Evolutionary conservation across 2,797 vertebrate species (phyloP).

Genomic region (Propithecus perrieri): DNA sequence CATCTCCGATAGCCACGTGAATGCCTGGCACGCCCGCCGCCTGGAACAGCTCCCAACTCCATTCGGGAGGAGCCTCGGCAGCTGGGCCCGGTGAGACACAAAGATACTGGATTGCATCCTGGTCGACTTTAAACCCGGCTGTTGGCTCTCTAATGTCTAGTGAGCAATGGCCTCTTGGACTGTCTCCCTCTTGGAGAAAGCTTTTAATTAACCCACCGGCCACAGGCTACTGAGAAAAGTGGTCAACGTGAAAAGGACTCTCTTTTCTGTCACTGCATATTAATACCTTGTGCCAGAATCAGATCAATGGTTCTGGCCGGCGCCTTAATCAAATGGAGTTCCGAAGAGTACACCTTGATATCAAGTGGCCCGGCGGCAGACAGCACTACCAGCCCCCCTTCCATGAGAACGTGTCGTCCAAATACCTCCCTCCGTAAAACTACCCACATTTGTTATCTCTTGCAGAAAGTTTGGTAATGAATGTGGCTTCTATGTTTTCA

Average conservation of each 20-base stretch:
- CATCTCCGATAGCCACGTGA: fast-evolving
- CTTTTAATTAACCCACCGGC: constrained; percentile 21
- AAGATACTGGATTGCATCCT: fast-evolving
- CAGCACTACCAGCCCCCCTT: fast-evolving
- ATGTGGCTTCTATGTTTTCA: constrained; percentile 79
- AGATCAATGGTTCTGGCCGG: not conserved
- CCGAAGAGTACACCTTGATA: not conserved
- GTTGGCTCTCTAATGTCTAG: not conserved
- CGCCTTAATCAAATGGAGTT: not conserved
- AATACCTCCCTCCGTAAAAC: constrained; percentile 55
- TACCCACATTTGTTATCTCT: constrained; percentile 47
- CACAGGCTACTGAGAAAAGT: not conserved
- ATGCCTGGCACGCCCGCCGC: fast-evolving
- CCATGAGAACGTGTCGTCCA: constrained; percentile 21
- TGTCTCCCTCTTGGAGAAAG: not conserved
- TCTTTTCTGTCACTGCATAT: not conserved
- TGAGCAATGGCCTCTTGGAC: not conserved
- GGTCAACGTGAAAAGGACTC: not conserved
- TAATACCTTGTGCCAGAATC: not conserved
- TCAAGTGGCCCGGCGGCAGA: fast-evolving
- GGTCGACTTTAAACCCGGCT: not conserved
- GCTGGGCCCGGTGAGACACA: not conserved
- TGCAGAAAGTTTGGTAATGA: constrained; percentile 83
- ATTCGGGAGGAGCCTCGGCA: not conserved
- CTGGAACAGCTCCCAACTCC: not conserved